Evolutionary conservation across 2,888 invertebrate genomes (phyloP).

Genomic region (Ethmia dodecea): DNA sequence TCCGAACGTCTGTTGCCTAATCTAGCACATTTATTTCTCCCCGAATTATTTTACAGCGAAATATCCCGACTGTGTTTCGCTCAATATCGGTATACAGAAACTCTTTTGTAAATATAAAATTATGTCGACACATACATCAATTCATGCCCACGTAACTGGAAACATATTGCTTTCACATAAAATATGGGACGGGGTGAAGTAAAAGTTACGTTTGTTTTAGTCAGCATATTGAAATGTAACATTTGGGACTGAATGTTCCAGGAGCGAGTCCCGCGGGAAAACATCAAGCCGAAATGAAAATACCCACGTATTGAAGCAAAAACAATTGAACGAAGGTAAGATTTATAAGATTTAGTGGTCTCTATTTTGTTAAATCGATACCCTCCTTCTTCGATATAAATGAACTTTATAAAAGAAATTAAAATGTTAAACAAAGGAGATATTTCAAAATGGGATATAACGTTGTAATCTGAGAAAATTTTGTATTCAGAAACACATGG

Average conservation of each 20-base stretch:
- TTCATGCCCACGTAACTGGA: constrained; percentile 17
- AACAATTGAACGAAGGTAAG: constrained; percentile 35
- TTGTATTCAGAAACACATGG: no score
- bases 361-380: background rate
- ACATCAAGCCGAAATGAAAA: constrained; percentile 36
- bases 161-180: constrained; percentile 44
- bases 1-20: no score
- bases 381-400: no score
- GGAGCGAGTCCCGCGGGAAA: constrained; percentile 34
- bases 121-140: constrained; percentile 4
- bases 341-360: constrained; percentile 29
- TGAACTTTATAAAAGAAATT: no score
- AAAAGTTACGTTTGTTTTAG: constrained; percentile 51
- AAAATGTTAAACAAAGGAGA: no score
- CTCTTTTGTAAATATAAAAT: no score
- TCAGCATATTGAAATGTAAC: constrained; percentile 69
- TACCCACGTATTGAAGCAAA: constrained; percentile 22
- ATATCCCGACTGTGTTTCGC: no score
- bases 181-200: constrained; percentile 40
- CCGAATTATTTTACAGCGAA: no score
- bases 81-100: no score
- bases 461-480: no score
- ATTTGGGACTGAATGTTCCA: constrained; percentile 57
- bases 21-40: no score
- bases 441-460: no score